A percentile compares a stretch with the other conserved stretches of the same genome.
Conservation (phyloP, 2,888 invertebrate species). For the Altica lythri region DNA sequence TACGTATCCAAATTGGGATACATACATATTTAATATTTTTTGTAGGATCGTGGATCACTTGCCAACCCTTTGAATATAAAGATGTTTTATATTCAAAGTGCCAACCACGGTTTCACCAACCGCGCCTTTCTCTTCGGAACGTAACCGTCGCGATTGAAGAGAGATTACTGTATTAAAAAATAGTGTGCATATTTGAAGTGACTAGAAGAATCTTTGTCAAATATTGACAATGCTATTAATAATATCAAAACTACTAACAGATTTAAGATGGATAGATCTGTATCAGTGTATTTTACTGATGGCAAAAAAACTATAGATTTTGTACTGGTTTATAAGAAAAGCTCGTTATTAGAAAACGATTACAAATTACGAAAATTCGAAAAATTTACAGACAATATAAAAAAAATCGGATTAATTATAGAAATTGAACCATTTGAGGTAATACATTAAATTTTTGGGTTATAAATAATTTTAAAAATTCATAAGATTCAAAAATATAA, state of each 20-base stretch:
- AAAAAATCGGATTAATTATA: constrained; percentile 45
- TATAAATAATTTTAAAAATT: neutral
- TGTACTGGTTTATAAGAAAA: constrained; percentile 39
- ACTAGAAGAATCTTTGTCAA: no score
- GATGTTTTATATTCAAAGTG: no score
- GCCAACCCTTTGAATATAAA: no score
- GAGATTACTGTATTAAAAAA: no score
- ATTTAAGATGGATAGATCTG: neutral
- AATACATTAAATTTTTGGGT: constrained; percentile 1
- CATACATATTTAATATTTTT: no score
- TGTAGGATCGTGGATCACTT: no score
- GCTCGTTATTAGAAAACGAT: constrained; percentile 6
- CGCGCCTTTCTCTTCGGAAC: no score
- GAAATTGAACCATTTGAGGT: constrained; percentile 43
- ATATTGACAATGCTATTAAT: neutral
- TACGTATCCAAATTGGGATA: no score
- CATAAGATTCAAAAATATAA: neutral
- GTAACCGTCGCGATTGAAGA: no score
- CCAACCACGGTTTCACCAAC: no score
- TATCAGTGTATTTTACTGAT: constrained; percentile 16
- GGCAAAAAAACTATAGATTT: constrained; percentile 39
- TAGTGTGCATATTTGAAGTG: no score
- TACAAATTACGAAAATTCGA: constrained; percentile 33
- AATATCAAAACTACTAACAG: neutral
- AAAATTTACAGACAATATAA: constrained; percentile 44